phyloP scores from a whole-genome alignment of 1,140 invertebrate species.

The Conus betulinus region DNA sequence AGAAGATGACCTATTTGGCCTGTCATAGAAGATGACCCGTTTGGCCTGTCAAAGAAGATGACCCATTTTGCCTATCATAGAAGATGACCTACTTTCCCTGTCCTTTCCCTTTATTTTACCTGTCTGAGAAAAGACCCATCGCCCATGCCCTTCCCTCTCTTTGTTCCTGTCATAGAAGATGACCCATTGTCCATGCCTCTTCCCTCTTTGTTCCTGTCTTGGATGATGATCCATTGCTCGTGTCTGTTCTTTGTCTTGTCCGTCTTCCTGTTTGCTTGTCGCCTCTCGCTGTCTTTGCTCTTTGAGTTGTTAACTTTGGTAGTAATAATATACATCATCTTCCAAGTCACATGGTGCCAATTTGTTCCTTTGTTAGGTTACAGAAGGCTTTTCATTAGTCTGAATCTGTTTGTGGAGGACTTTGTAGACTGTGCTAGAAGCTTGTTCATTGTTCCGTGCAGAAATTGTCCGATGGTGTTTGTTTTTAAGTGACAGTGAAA shows the following conservation, averaged over 20 bases:
- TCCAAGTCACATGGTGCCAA: constrained; percentile 20
- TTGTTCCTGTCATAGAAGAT: not conserved
- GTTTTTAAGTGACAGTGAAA: not conserved
- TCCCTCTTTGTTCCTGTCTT: constrained; percentile 21
- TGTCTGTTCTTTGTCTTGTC: not conserved
- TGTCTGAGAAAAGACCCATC: not conserved
- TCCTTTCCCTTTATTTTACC: too few species aligned
- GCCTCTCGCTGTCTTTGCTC: constrained; percentile 14
- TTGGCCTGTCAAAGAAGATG: too few species aligned
- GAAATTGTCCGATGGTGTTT: not conserved
- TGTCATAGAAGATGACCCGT: too few species aligned
- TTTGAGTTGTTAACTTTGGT: not conserved
- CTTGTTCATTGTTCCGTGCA: not conserved
- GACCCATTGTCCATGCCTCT: too few species aligned
- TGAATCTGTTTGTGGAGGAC: not conserved
- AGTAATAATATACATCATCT: not conserved
- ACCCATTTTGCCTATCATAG: too few species aligned
- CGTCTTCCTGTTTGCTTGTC: not conserved
- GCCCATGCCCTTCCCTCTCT: not conserved
- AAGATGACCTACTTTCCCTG: too few species aligned
- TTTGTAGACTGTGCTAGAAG: not conserved
- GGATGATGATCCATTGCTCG: not conserved
- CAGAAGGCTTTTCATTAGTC: not conserved
- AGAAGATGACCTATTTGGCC: too few species aligned
- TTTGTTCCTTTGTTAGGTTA: not conserved